phyloP scores from a whole-genome alignment of 2,888 invertebrate genomes.

The Drepana falcataria region DNA sequence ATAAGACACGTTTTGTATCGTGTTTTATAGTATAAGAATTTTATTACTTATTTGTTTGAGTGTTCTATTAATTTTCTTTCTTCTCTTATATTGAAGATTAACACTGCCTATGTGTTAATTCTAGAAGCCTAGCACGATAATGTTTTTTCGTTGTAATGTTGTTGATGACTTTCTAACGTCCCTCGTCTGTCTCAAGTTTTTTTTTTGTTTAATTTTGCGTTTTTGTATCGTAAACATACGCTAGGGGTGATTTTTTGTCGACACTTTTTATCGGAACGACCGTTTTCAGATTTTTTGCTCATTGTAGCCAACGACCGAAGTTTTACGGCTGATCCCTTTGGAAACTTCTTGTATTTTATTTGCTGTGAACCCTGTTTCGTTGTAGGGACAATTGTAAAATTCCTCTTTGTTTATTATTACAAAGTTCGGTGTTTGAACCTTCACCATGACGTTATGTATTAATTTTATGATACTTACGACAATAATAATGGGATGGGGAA shows the following conservation, averaged over 20 bases:
- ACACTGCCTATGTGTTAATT: background rate
- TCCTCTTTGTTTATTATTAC: slow-evolving; percentile 19
- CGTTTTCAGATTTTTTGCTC: slow-evolving; percentile 29
- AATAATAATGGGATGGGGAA: no score
- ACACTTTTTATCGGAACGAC: slow-evolving; percentile 25
- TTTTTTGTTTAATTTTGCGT: slow-evolving; percentile 13
- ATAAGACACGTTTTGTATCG: no score
- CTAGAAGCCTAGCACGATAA: slow-evolving; percentile 7
- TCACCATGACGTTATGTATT: background rate
- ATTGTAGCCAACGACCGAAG: slow-evolving; percentile 23
- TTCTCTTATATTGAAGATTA: no score
- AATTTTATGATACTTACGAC: no score
- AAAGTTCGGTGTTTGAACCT: slow-evolving; percentile 5
- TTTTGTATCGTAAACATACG: slow-evolving; percentile 24
- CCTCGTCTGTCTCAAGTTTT: slow-evolving; percentile 17
- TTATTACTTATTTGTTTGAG: no score
- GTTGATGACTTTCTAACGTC: slow-evolving; percentile 32
- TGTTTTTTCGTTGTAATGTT: slow-evolving; percentile 13
- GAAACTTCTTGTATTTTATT: slow-evolving; percentile 24
- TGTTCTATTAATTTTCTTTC: no score
- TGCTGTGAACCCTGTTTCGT: slow-evolving; percentile 21
- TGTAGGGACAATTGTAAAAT: slow-evolving; percentile 23
- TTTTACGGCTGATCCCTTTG: slow-evolving; percentile 39
- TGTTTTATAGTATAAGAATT: no score
- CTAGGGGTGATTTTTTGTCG: slow-evolving; percentile 32